Evolutionary conservation across 2,888 invertebrate genomes (phyloP), one percentile per base, ranked within the genome.

Genomic region (Pherbina coryleti): DNA sequence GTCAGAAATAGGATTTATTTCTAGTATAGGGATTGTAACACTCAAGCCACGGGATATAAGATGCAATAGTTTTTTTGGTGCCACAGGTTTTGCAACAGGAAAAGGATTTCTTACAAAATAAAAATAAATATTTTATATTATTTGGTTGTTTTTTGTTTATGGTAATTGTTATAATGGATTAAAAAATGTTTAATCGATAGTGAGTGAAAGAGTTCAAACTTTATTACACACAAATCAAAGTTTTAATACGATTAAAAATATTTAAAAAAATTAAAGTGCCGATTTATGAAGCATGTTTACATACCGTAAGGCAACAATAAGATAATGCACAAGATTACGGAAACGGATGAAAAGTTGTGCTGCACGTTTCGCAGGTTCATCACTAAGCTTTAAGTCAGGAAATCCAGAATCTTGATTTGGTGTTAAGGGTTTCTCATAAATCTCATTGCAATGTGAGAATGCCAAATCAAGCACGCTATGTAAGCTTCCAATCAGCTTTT

Each of bases 61-160:
- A 69, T 84, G 83, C 3, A 89, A 69, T 22, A 89, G 82, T 70
- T 84, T 83, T 67, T 84, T 84, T 5, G 86, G 82, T 73, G 82
- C 76, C 8, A 89, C 81, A 0, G 82, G 78, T 71, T 89, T 89
- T 5, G 85, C 60, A 0, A 85, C 85, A 8, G 88, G 85, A 80
- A 85, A 89, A 0, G 88, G 86, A 60, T 88, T 84, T 19, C 86
- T 86, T 57, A 64, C 8, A 34, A 37, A 69, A 44, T 14, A 17
- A 37, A 53, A 11, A 31, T 9, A 75, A 9, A 64, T 31, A 14
- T 14, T 19, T 44, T 28, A 62, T 55, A 67, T 34, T 51, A 69
- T 19, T 37, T 66, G 44, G 11, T 44, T 44, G 11, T 7, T 44
- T 5, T 7, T 44, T 5, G 8, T 37, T 44, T 37, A 37, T 37